phyloP scores from a whole-genome alignment of 2,888 invertebrate species.

The Drosophila helvetica region DNA sequence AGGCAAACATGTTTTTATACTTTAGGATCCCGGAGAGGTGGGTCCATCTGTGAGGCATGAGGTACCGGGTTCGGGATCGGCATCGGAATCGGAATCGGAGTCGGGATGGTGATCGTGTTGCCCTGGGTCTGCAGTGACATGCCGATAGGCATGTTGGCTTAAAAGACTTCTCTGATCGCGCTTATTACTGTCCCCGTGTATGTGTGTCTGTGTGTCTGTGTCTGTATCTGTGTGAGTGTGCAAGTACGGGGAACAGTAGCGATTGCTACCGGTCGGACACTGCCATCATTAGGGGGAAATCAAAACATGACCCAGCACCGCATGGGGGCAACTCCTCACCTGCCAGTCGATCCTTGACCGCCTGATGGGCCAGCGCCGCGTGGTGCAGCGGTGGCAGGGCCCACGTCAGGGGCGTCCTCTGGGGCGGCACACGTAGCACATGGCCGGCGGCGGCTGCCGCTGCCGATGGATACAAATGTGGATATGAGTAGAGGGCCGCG shows the following conservation, averaged over 20 bases:
- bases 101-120: not conserved
- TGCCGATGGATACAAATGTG: constrained; percentile 84
- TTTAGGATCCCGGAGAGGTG: constrained; percentile 70
- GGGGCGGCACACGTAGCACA: constrained; percentile 92
- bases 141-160: constrained; percentile 82
- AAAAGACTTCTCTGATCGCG: constrained; percentile 83
- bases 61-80: not conserved
- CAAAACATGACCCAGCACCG: constrained; percentile 40
- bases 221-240: constrained; percentile 26
- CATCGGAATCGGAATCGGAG: too few relatives aligned
- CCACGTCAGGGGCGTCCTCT: constrained; percentile 85
- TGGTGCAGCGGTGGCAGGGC: constrained; percentile 84
- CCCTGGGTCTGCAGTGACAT: constrained; percentile 68
- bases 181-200: constrained; percentile 71
- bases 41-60: constrained; percentile 9
- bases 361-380: constrained; percentile 91
- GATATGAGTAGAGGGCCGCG: constrained; percentile 83
- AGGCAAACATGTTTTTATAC: constrained; percentile 84
- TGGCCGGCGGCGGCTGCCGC: constrained; percentile 85
- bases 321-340: constrained; percentile 85
- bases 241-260: constrained; percentile 35
- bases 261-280: constrained; percentile 53
- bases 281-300: constrained; percentile 31
- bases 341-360: constrained; percentile 92
- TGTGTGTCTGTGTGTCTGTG: constrained; percentile 51